Evolutionary conservation across 2,797 vertebrate genomes (phyloP).

Genomic region (Manis pentadactyla): DNA sequence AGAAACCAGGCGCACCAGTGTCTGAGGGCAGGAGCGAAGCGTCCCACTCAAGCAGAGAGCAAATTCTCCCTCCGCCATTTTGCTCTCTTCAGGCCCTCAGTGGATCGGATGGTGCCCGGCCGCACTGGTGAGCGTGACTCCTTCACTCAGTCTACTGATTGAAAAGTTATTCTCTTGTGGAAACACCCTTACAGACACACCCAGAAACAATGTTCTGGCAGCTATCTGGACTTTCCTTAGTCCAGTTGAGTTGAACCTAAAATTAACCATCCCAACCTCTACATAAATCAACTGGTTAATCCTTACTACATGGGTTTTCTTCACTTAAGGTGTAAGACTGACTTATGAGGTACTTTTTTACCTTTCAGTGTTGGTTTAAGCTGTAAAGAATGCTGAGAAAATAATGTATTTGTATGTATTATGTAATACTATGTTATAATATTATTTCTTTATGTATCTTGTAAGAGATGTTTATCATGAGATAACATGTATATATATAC

Average conservation of each 20-base stretch:
- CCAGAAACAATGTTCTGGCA: background rate
- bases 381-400: background rate
- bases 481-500: background rate
- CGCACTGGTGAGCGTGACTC: rapidly evolving
- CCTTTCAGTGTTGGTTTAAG: background rate
- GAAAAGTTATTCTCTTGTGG: background rate
- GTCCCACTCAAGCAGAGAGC: background rate
- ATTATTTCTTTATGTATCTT: background rate
- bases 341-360: background rate
- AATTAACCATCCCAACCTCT: background rate
- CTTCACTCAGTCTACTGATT: background rate
- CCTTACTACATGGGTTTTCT: background rate
- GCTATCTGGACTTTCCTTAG: background rate
- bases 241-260: background rate
- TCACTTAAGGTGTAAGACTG: background rate
- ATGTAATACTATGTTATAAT: background rate
- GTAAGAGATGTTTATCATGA: background rate
- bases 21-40: background rate
- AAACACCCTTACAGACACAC: background rate
- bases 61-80: background rate
- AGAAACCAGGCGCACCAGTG: background rate
- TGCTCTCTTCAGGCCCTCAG: background rate
- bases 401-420: background rate
- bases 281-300: background rate
- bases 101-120: background rate